These are phyloP conservation scores for Beaufortia kweichowensis DNA, from an alignment of 2,113 vertebrate species.

Conservation along the genomic window DNA sequence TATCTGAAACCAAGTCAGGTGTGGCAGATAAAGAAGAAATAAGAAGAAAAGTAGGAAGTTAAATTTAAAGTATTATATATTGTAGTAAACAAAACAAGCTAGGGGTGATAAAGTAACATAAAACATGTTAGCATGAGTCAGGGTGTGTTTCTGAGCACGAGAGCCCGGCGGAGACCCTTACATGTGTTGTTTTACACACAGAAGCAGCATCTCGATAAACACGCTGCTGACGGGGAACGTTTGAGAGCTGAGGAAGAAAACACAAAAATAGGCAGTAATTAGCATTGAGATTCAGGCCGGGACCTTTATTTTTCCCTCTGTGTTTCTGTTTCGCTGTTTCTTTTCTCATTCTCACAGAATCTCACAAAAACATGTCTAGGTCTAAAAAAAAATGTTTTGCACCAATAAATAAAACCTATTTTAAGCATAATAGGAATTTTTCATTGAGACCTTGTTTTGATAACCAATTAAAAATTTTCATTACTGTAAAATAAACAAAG, in stretches of 20 bases:
- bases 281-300: slow-evolving; percentile 2
- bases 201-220: slow-evolving; percentile 18
- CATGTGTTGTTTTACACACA: slow-evolving; percentile 26
- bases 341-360: not conserved
- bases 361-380: not conserved
- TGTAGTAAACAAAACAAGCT: no score
- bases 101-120: not conserved
- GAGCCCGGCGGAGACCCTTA: slow-evolving; percentile 24
- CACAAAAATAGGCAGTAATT: slow-evolving; percentile 23
- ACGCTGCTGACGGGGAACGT: not conserved
- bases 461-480: no score
- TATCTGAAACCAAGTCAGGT: no score
- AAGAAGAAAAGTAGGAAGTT: not conserved
- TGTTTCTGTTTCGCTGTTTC: not conserved
- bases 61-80: no score
- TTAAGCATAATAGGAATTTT: no score
- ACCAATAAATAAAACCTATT: no score
- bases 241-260: not conserved
- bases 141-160: slow-evolving; percentile 1
- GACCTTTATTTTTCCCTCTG: not conserved
- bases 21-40: not conserved
- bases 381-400: no score
- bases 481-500: no score
- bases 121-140: not conserved
- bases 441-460: no score